Conservation (phyloP, 2,888 invertebrate genomes). For the Agriopis aurantiaria region DNA sequence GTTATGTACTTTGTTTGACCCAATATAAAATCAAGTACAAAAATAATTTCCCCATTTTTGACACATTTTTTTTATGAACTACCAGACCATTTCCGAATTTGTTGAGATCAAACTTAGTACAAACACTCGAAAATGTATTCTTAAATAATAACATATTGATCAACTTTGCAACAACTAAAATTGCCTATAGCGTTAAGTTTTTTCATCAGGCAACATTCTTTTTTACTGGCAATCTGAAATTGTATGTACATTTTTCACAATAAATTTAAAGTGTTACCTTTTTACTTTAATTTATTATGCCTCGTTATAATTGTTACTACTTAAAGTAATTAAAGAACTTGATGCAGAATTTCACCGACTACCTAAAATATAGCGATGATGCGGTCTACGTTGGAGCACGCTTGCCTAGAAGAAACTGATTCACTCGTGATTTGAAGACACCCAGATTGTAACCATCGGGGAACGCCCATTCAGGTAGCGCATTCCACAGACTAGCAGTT, state of each 20-base stretch:
- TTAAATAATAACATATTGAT: conserved; percentile 44
- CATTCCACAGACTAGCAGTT: too few relatives aligned
- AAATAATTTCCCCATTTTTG: conserved; percentile 40
- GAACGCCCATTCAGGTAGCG: too few relatives aligned
- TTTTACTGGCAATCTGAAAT: conserved; percentile 23
- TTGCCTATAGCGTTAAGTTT: conserved; percentile 33
- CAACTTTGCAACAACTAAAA: conserved; percentile 33
- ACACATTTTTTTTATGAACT: conserved; percentile 42
- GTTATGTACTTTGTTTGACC: conserved; percentile 37
- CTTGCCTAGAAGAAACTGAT: too few relatives aligned
- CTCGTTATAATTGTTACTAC: conserved; percentile 71
- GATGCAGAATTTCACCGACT: conserved; percentile 6
- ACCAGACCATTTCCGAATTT: conserved; percentile 42
- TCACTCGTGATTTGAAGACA: too few relatives aligned
- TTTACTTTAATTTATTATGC: conserved; percentile 62
- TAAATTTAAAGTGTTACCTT: conserved; percentile 36
- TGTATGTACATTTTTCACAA: conserved; percentile 30
- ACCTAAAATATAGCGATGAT: not conserved
- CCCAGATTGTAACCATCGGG: too few relatives aligned
- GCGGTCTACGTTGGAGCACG: too few relatives aligned
- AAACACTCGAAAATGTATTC: conserved; percentile 34
- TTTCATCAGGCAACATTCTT: conserved; percentile 51
- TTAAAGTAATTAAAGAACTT: conserved; percentile 56
- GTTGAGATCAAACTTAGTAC: conserved; percentile 52
- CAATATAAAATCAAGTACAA: conserved; percentile 34